Evolutionary conservation across 2,888 invertebrate species (phyloP).

Genomic region (Drosophila mettleri): DNA sequence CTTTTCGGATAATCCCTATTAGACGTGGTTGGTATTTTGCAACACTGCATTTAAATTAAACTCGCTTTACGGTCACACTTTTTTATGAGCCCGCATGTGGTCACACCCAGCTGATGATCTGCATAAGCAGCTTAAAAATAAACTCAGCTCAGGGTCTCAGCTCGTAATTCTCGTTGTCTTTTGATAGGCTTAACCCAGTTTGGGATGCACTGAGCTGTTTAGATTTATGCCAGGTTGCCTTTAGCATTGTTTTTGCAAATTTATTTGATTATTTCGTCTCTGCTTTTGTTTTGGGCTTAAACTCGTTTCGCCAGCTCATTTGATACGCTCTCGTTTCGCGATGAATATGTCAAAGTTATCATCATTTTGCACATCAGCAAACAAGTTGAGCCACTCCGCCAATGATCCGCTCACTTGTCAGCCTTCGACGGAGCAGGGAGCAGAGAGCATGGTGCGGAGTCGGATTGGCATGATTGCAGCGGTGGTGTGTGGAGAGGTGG

Average conservation of each 20-base stretch:
- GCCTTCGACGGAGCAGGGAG: slow-evolving; percentile 32
- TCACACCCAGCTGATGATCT: not conserved
- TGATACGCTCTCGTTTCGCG: slow-evolving; percentile 53
- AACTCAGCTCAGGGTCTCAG: slow-evolving; percentile 2
- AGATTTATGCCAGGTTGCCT: slow-evolving; percentile 25
- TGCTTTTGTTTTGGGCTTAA: slow-evolving; percentile 39
- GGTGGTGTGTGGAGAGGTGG: not conserved
- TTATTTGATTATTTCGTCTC: not conserved
- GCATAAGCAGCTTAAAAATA: slow-evolving; percentile 31
- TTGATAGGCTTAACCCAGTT: slow-evolving; percentile 46
- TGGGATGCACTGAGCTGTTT: slow-evolving; percentile 30
- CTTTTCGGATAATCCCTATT: not conserved
- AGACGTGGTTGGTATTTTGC: not conserved
- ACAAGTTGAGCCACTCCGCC: slow-evolving; percentile 47
- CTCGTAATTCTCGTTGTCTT: slow-evolving; percentile 3
- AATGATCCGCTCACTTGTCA: slow-evolving; percentile 52
- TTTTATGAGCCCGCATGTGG: not conserved
- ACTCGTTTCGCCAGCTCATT: slow-evolving; percentile 41
- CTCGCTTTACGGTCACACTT: slow-evolving; percentile 1
- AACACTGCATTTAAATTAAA: not conserved
- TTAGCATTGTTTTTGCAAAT: slow-evolving; percentile 11
- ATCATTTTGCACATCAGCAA: slow-evolving; percentile 54
- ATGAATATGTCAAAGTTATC: slow-evolving; percentile 62
- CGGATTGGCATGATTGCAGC: not conserved
- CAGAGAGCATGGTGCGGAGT: not conserved